Evolutionary conservation across 1,140 invertebrate species (phyloP).

Genomic region (Sinella curviseta): DNA sequence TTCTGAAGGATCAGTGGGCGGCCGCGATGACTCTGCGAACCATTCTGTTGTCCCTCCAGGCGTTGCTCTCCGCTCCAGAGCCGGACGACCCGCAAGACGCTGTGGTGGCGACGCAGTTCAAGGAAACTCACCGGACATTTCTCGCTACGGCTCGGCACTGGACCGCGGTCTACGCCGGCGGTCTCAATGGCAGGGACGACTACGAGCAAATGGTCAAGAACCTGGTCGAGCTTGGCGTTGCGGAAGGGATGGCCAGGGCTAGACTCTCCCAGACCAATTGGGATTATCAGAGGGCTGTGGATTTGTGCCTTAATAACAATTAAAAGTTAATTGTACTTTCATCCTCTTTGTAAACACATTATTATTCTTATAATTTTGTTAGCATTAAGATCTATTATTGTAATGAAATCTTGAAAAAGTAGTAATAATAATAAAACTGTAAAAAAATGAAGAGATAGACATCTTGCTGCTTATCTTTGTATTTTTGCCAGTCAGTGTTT

Average conservation of each 20-base stretch:
- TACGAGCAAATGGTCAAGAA: conserved; percentile 53
- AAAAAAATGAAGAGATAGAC: no score
- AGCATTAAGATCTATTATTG: no score
- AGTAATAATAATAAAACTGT: no score
- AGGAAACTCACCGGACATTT: conserved; percentile 61
- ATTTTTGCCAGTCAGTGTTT: no score
- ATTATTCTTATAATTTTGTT: no score
- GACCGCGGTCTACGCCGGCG: conserved; percentile 63
- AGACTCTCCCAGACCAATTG: conserved; percentile 56
- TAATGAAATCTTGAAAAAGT: no score
- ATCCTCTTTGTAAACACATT: background rate
- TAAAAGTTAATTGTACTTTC: background rate
- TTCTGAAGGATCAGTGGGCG: conserved; percentile 71
- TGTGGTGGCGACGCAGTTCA: conserved; percentile 69
- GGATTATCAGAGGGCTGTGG: conserved; percentile 46
- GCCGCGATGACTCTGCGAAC: conserved; percentile 70
- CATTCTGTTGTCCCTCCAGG: conserved; percentile 64
- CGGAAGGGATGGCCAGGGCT: conserved; percentile 50
- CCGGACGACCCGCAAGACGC: conserved; percentile 68
- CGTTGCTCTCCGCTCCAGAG: conserved; percentile 64
- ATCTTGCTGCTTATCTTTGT: no score
- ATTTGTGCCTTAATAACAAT: background rate
- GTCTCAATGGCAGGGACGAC: conserved; percentile 49
- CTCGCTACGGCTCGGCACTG: conserved; percentile 64
- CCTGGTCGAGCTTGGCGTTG: conserved; percentile 54